Base-by-base conservation (phyloP, 2,113 vertebrate species). In the Sinocyclocheilus maitianheensis region DNA sequence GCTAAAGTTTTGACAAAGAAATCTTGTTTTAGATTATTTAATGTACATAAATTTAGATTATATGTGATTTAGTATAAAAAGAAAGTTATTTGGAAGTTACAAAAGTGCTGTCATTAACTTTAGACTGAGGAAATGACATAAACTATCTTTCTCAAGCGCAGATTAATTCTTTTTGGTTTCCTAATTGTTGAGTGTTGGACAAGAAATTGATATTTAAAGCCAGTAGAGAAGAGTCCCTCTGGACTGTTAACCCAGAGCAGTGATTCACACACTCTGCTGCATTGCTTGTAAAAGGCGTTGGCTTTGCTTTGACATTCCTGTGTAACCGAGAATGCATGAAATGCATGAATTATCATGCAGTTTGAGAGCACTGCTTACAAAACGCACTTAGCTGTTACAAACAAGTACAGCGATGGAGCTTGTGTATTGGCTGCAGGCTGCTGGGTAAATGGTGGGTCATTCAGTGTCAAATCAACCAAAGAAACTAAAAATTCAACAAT, bases 231-330 rank as follows among this genome's bases (percentile, higher is more conserved):
- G 74, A 7, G 30, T 26, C 18, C 62, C 12, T 48, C 5, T 77
- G 46, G 55, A 48, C 53, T 55, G 53, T 55, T 55, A 55, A 16
- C 53, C 53, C 14, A 16, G 4, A 55, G 53, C 14, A 30, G 20
- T 76, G 81, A 43, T 26, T 55, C 26, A 74, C 74, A 51, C 48
- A 51, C 40, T 1, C 67, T 71, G 13, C 72, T 63, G 22, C 20
- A 51, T 63, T 55, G 43, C 77, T 84, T 81, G 77, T 26, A n/a
- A 60, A 69, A 84, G 55, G 75, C 16, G 65, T 71, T 62, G 76
- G 26, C 40, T 63, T 84, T 12, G 3, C 11, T 63, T 26, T 72
- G 43, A 24, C 43, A 1, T 77, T 53, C n/a, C 2, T 65, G 51
- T 26, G 40, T 74, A 58, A 40, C 8, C 24, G 9, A 40, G n/a